These are phyloP conservation scores for Barypeithes pellucidus DNA, from an alignment of 2,888 invertebrate species.

Conservation along the genomic window DNA sequence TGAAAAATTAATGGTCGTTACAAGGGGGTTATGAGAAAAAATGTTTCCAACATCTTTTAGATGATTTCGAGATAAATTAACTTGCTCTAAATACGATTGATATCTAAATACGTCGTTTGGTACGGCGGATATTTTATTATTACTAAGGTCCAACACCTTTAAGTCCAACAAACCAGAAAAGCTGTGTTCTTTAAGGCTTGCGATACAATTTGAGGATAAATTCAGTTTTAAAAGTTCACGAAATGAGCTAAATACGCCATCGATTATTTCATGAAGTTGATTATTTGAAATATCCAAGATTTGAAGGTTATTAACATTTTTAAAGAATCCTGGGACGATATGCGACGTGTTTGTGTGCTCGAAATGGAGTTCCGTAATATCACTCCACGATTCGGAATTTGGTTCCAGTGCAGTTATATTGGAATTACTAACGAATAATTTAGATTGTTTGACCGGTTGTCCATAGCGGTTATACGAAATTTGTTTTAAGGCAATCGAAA, in stretches of 20 bases:
- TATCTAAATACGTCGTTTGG: neutral
- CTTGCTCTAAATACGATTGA: neutral
- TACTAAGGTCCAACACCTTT: constrained; percentile 4
- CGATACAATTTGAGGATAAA: constrained; percentile 1
- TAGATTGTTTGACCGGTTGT: neutral
- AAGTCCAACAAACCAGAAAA: neutral
- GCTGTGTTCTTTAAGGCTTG: neutral
- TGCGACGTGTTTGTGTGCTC: neutral
- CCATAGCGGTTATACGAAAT: neutral
- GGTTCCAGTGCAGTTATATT: neutral
- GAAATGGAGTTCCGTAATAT: neutral
- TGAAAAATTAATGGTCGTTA: neutral
- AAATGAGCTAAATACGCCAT: neutral
- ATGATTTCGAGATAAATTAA: neutral
- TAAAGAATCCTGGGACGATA: constrained; percentile 1
- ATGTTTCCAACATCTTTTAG: neutral
- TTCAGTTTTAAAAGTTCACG: neutral
- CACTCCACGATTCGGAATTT: neutral
- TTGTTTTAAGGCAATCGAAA: no score
- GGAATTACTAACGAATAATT: neutral
- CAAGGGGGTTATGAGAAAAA: neutral
- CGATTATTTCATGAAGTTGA: neutral
- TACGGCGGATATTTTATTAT: neutral
- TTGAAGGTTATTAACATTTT: neutral
- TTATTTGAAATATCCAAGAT: neutral